Conservation (phyloP, 35 echinoderm and acorn worm genomes). For the Nesometra sesokonis region DNA sequence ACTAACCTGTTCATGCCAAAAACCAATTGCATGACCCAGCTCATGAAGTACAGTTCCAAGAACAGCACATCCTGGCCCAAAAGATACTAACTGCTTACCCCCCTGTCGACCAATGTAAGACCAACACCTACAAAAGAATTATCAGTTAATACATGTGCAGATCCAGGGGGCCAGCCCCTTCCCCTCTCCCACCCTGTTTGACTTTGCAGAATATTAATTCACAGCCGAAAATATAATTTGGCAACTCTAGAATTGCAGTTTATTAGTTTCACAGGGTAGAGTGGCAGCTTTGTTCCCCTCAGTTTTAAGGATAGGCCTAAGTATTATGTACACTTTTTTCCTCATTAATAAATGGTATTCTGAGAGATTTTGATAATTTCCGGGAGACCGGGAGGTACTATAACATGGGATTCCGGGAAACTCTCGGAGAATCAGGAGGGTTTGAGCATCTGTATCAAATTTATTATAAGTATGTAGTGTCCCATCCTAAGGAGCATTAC, state of each 20-base stretch:
- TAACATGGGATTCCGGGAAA: too few species aligned
- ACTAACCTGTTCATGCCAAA: constrained; percentile 96
- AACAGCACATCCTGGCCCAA: constrained; percentile 63
- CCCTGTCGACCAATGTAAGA: constrained; percentile 76
- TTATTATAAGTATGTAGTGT: neutral
- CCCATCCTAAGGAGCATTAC: neutral
- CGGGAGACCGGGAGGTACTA: too few species aligned
- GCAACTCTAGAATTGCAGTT: neutral
- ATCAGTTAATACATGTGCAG: too few species aligned
- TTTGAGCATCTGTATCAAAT: neutral
- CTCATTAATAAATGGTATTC: neutral
- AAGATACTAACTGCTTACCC: constrained; percentile 71
- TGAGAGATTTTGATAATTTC: too few species aligned
- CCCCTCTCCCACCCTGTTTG: too few species aligned
- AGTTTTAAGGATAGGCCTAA: too few species aligned
- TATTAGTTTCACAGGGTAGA: neutral
- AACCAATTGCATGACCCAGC: constrained; percentile 77
- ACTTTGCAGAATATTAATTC: neutral
- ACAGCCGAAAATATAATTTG: neutral
- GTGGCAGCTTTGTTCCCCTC: neutral
- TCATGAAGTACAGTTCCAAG: constrained; percentile 83
- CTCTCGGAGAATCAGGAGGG: neutral
- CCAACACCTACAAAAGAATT: constrained; percentile 88
- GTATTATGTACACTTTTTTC: too few species aligned
- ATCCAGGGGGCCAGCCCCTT: too few species aligned